A percentile compares a stretch with the other conserved stretches of the same genome.
Evolutionary conservation across 2,888 invertebrate genomes (phyloP).

Genomic region (Heliconius ethilla): DNA sequence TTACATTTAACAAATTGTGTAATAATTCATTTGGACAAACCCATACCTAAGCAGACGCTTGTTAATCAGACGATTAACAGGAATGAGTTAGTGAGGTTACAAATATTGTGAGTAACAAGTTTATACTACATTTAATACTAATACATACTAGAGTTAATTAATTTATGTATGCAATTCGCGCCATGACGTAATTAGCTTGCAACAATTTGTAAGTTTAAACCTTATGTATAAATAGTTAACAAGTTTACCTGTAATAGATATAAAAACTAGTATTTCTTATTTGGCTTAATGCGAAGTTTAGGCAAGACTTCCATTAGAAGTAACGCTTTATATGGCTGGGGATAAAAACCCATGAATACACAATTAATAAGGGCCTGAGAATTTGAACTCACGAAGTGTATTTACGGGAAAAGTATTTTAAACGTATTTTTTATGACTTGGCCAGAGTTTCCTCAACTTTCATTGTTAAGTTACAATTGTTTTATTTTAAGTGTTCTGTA

Average conservation of each 20-base stretch:
- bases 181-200: slow-evolving; percentile 15
- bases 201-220: slow-evolving; percentile 20
- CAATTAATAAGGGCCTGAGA: slow-evolving; percentile 22
- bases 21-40: too few relatives aligned
- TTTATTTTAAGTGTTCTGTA: neutral
- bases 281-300: slow-evolving; percentile 31
- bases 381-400: slow-evolving; percentile 5
- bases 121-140: too few relatives aligned
- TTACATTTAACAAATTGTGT: too few relatives aligned
- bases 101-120: too few relatives aligned
- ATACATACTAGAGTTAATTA: neutral
- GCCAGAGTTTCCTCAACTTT: neutral
- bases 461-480: neutral
- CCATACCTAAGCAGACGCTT: too few relatives aligned
- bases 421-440: neutral
- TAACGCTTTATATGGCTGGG: slow-evolving; percentile 23
- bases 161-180: neutral
- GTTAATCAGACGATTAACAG: too few relatives aligned
- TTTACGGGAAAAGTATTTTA: neutral
- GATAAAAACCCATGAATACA: slow-evolving; percentile 18
- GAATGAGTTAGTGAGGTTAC: too few relatives aligned
- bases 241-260: slow-evolving; percentile 34
- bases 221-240: slow-evolving; percentile 36
- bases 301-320: slow-evolving; percentile 33
- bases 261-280: slow-evolving; percentile 40